Evolutionary conservation across 2,888 invertebrate genomes (phyloP), one percentile per base, ranked within the genome.

Genomic region (Carpatolechia fugitivella): DNA sequence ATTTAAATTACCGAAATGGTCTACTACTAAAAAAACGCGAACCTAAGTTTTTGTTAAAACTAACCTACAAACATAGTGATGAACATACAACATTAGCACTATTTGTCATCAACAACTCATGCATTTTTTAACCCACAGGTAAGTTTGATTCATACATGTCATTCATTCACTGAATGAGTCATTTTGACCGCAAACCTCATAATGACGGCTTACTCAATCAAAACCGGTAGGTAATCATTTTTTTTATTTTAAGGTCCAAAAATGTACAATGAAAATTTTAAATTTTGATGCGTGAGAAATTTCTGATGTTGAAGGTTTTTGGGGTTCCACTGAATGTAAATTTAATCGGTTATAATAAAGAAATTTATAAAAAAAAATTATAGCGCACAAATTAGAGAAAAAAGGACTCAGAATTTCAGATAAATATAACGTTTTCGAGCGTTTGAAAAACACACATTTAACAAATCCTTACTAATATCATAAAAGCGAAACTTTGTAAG

Each of bases 151-250:
- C 40, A 41, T 18, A 18, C 40, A 18, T 18, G 18, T 41, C 11
- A 24, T 24, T 24, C 24, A 24, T 24, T 24, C 24, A 24, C 3
- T n/a, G 24, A 18, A 11, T 41, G 40, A 41, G 16, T 41, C 40
- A 41, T 18, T 20, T 10, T 8, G 11, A 41, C 40, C 40, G 40
- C 40, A 41, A 5, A 41, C 20, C 18, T 20, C 40, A 10, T 41
- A 41, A 41, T 41, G 40, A 41, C 40, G 18, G 40, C 40, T 41
- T 41, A 41, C 40, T 41, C 40, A 41, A 41, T 18, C 40, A 7
- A 18, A 24, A 24, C 24, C 24, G 24, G 18, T 20, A 18, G 18
- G 18, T 10, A 41, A 14, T 7, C 0, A 6, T 18, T 40, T 14
- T 40, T 41, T 6, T 40, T 41, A 18, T 41, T 41, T 41, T 41